These are phyloP conservation scores for Natrix natrix DNA, from an alignment of 2,797 vertebrate genomes.

Conservation along the genomic window DNA sequence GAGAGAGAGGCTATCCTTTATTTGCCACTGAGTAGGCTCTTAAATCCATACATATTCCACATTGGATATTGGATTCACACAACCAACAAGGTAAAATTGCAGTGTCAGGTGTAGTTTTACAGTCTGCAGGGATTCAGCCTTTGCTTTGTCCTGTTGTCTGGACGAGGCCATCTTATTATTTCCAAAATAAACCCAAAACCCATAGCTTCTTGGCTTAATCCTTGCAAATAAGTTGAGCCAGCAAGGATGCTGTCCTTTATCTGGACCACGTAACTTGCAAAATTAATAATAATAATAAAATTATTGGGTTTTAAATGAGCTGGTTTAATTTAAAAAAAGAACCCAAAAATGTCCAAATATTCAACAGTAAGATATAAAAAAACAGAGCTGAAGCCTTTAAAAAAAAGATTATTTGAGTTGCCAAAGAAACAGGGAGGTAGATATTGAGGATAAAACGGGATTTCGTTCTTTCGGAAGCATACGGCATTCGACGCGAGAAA, in stretches of 20 bases:
- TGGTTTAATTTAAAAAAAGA: slow-evolving; percentile 41
- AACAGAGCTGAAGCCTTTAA: slow-evolving; percentile 49
- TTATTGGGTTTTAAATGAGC: slow-evolving; percentile 22
- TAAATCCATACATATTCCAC: not conserved
- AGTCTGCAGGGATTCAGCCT: not conserved
- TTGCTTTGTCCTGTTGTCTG: not conserved
- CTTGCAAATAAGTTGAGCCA: not conserved
- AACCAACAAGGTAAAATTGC: not conserved
- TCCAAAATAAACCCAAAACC: not conserved
- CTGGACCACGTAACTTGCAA: slow-evolving; percentile 12
- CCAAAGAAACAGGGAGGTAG: slow-evolving; percentile 71
- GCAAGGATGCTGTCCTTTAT: not conserved
- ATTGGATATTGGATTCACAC: not conserved
- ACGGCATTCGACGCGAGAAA: slow-evolving; percentile 21
- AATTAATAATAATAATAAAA: no score
- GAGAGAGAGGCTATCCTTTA: not conserved
- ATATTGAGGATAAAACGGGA: slow-evolving; percentile 64
- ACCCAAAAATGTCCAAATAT: not conserved
- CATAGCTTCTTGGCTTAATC: not conserved
- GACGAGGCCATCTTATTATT: not conserved
- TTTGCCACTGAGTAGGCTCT: not conserved
- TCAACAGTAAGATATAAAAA: slow-evolving; percentile 56
- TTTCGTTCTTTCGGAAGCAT: slow-evolving; percentile 46
- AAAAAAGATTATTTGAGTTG: slow-evolving; percentile 45
- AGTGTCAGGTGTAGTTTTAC: not conserved